Evolutionary conservation across 2,888 invertebrate species (phyloP).

Genomic region (Nemoura dubitans): DNA sequence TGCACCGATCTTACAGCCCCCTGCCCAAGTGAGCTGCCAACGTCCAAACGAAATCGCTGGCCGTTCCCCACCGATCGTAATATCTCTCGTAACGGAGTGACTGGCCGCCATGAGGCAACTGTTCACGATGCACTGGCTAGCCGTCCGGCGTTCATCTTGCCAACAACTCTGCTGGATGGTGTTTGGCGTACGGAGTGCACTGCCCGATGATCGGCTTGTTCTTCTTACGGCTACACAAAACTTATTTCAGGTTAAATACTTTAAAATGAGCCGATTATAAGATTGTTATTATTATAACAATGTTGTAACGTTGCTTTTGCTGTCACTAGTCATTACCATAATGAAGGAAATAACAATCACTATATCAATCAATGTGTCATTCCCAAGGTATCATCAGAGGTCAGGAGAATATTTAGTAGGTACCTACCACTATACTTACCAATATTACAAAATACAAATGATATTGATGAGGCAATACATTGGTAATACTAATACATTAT

Average conservation of each 20-base stretch:
- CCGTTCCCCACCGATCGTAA: too few species aligned
- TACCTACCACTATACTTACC: too few species aligned
- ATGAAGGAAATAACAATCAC: not conserved
- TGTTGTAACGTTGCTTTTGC: not conserved
- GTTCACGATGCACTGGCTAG: not conserved
- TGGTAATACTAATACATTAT: too few species aligned
- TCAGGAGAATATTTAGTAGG: too few species aligned
- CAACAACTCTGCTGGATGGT: not conserved
- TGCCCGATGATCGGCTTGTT: too few species aligned
- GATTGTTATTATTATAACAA: not conserved
- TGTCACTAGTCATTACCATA: not conserved
- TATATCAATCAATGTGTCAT: too few species aligned
- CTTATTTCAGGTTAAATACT: not conserved
- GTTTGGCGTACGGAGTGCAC: not conserved
- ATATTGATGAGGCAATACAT: too few species aligned
- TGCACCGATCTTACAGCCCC: conserved; percentile 37
- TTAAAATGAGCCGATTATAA: not conserved
- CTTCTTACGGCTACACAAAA: not conserved
- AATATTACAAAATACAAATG: too few species aligned
- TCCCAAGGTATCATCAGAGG: too few species aligned
- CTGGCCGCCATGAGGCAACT: not conserved
- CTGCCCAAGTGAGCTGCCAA: conserved; percentile 40
- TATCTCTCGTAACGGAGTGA: not conserved
- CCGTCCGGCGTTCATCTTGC: not conserved
- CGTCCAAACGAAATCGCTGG: too few species aligned